A percentile compares a stretch with the other conserved stretches of the same genome.
Evolutionary conservation across 2,888 invertebrate species (phyloP).

Genomic region (Ormyrus pomaceus): DNA sequence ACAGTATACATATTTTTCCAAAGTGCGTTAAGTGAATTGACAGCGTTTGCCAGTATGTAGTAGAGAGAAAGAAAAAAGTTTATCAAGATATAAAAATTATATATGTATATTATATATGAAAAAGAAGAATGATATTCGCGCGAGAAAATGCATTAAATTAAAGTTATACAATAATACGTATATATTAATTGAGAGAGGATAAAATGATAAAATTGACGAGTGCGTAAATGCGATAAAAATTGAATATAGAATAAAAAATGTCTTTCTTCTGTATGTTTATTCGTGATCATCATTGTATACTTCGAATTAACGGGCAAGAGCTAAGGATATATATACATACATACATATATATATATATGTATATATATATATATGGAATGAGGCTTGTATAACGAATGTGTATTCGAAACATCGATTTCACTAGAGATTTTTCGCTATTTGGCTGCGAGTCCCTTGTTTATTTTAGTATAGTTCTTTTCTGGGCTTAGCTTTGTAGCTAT

Average conservation of each 20-base stretch:
- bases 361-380: background rate
- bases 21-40: constrained; percentile 62
- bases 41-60: constrained; percentile 41
- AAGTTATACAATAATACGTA: constrained; percentile 10
- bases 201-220: constrained; percentile 43
- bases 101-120: constrained; percentile 49
- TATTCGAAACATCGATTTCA: constrained; percentile 29
- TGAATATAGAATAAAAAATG: constrained; percentile 34
- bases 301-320: constrained; percentile 37
- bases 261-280: constrained; percentile 56
- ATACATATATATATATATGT: no score
- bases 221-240: constrained; percentile 38
- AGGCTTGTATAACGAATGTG: background rate
- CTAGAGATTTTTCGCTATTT: constrained; percentile 10
- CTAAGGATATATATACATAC: background rate
- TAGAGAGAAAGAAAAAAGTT: constrained; percentile 29
- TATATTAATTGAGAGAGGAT: background rate
- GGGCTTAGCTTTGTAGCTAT: background rate
- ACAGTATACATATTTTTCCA: constrained; percentile 68
- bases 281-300: constrained; percentile 52
- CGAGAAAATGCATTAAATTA: constrained; percentile 2
- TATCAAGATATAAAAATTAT: constrained; percentile 41
- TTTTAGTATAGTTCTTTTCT: background rate
- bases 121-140: constrained; percentile 4
- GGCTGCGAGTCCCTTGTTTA: background rate